Evolutionary conservation across 2,113 vertebrate genomes (phyloP), one percentile per base, ranked within the genome.

Genomic region (Callospermophilus lateralis): DNA sequence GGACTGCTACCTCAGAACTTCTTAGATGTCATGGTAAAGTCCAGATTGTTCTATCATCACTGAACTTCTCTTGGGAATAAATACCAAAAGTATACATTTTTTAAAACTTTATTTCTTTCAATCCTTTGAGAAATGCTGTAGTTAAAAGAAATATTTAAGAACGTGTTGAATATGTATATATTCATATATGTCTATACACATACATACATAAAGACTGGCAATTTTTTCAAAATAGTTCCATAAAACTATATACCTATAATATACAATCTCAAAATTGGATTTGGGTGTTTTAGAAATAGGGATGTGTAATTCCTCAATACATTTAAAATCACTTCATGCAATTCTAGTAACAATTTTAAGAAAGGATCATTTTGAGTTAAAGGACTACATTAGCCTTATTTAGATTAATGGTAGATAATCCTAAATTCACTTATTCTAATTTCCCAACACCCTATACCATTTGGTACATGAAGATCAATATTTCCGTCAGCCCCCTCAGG

Each of bases 251-350:
- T n/a, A 37, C 4, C 61, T n/a, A 77, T 2, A 51, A 22, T 51
- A 83, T 53, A 89, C 34, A 95, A 88, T 61, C 34, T 90, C 70
- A 80, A 45, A 96, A 26, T 74, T 73, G 4, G 28, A 90, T 22
- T 61, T 84, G 24, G 51, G 0, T 61, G 0, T 37, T 93, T 92
- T 89, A 95, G 28, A 89, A 86, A 12, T 13, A 30, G 7, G 37
- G 8, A 32, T 84, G 91, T 87, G 67, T 28, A 65, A 72, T 84
- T 92, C 72, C 10, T 92, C 32, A 13, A 39, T 30, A 65, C 53
- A 20, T 78, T 94, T 93, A 83, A 97, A 93, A 84, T 73, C 77
- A 86, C 34, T 96, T 94, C 32, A 81, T 81, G 70, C 96, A 84
- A 97, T 87, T 88, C n/a, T 94, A 95, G 74, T 53, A 92, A 74